Evolutionary conservation across 2,113 vertebrate genomes (phyloP).

Genomic region (Gallinago paraguaiae): DNA sequence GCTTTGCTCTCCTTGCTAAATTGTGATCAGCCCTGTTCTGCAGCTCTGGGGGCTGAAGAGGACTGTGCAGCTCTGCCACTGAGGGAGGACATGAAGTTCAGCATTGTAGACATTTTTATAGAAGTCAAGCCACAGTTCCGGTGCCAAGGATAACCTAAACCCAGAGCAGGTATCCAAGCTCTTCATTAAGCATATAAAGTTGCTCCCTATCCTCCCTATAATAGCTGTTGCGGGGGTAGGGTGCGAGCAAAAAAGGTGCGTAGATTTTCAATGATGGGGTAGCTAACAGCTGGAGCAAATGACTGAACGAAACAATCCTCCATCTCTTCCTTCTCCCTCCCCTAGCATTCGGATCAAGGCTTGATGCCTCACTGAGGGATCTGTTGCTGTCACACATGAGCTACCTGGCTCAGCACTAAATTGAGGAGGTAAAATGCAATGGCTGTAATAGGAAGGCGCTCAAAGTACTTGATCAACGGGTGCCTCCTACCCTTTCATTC

Average conservation of each 20-base stretch:
- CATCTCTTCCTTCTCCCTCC: not conserved
- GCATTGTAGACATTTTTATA: not conserved
- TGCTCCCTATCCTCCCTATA: not conserved
- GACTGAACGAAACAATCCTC: not conserved
- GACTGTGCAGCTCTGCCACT: not conserved
- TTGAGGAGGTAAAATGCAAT: not conserved
- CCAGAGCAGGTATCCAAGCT: not conserved
- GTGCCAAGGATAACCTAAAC: not conserved
- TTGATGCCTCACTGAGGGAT: not conserved
- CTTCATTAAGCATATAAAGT: not conserved
- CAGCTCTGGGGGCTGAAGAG: not conserved
- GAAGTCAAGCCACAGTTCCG: not conserved
- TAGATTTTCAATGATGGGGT: not conserved
- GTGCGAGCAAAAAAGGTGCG: not conserved
- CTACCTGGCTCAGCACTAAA: not conserved
- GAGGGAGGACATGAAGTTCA: not conserved
- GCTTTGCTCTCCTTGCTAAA: not conserved
- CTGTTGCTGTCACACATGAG: not conserved
- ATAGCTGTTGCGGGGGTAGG: fast-evolving
- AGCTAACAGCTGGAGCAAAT: not conserved
- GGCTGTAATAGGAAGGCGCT: not conserved
- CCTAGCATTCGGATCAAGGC: not conserved
- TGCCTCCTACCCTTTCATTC: not conserved
- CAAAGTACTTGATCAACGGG: not conserved
- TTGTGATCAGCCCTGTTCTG: not conserved